Evolutionary conservation across 1,140 invertebrate species (phyloP), one percentile per base, ranked within the genome.

Genomic region (Drosophila parabipectinata): DNA sequence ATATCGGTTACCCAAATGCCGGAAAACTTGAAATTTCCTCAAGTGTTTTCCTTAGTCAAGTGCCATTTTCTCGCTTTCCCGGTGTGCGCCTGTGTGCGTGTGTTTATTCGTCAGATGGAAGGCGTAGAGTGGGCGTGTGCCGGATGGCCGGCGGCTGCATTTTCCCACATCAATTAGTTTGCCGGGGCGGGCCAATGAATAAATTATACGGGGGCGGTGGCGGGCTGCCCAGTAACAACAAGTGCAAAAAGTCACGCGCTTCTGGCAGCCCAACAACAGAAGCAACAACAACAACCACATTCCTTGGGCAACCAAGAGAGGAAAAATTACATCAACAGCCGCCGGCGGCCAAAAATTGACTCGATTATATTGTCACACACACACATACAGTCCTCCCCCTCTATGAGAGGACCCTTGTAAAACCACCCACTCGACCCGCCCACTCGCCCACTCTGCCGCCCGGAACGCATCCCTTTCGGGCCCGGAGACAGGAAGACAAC

Each of bases 201-300:
- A 90, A 90, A 90, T 90, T 90, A 90, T 90, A 57, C 56, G 37
- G 34, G 44, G 21, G 4, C 14, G 12, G 18, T 7, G 6, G 44
- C 2, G 41, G 4, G 9, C 41, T 10, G n/a, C 32, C 24, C 39
- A 14, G 41, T 18, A 44, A 77, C 72, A 77, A 88, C 88, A 90
- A 90, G 88, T 90, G 88, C 88, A 90, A 90, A 90, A 90, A 90
- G 88, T 90, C 88, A 90, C 88, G 88, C 88, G 88, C 88, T 77
- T 14, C 32, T 12, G 30, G 34, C 34, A n/a, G 34, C 10, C 62
- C 50, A 54, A 44, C 57, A 62, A 44, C 39, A 8, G 1, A 44
- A 44, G 1, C 15, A 15, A 15, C 15, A 15, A 44, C 39, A 44
- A 44, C 41, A 44, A 15, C 21, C 21, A 3, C 41, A 15, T 44